Conservation (phyloP, 2,113 vertebrate species). For the Puffinus mauretanicus region DNA sequence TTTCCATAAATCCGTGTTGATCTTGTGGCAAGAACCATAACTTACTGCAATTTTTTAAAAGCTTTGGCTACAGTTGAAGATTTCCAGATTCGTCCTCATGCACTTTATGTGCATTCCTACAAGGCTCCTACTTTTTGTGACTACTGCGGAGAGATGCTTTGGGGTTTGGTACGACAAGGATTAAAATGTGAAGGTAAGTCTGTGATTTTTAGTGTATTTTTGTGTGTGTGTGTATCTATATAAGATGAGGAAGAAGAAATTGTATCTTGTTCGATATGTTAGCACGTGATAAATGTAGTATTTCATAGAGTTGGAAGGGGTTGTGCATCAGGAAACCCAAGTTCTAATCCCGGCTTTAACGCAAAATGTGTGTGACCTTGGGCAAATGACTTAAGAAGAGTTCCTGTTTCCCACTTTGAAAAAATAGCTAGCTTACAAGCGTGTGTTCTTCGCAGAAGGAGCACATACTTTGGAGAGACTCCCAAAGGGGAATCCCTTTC, state of each 20-base stretch:
- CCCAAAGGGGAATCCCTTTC: conserved; percentile 20
- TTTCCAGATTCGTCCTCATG: conserved; percentile 98
- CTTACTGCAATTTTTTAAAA: conserved; percentile 69
- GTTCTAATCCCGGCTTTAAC: neutral
- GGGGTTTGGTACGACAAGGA: conserved; percentile 97
- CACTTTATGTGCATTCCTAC: conserved; percentile 97
- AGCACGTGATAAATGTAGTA: neutral
- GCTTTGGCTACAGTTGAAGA: conserved; percentile 97
- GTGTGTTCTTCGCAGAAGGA: neutral
- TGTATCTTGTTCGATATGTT: neutral
- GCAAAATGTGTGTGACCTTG: neutral
- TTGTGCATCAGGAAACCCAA: neutral
- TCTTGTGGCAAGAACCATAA: neutral
- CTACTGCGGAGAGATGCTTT: conserved; percentile 99
- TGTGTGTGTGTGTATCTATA: neutral
- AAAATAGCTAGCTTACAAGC: neutral
- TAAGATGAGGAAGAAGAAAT: neutral
- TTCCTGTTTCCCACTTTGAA: neutral
- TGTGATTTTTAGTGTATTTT: neutral
- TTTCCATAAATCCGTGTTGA: conserved; percentile 11
- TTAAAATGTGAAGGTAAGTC: conserved; percentile 97
- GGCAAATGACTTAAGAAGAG: neutral
- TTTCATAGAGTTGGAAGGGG: neutral
- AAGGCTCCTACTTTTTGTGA: conserved; percentile 99
- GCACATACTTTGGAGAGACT: neutral